phyloP scores from a whole-genome alignment of 2,113 vertebrate species.

The Carlito syrichta region DNA sequence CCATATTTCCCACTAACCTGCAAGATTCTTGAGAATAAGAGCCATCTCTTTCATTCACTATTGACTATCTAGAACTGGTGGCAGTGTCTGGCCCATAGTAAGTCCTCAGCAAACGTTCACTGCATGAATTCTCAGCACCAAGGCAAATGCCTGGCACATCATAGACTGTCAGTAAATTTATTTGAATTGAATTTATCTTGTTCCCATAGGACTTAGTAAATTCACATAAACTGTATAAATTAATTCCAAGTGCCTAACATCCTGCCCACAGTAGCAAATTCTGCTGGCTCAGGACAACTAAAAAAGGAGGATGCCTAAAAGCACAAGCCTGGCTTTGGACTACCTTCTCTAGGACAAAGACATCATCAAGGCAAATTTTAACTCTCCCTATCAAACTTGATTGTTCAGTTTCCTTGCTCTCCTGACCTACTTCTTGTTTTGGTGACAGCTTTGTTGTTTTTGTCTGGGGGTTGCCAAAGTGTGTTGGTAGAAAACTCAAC shows the following conservation, averaged over 20 bases:
- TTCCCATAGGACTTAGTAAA: background rate
- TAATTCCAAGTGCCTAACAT: background rate
- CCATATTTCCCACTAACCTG: background rate
- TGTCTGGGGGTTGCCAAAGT: background rate
- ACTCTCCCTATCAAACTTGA: background rate
- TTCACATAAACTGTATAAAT: background rate
- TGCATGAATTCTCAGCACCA: background rate
- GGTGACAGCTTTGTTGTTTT: background rate
- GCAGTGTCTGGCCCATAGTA: background rate
- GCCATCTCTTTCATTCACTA: background rate
- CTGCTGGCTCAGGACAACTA: background rate
- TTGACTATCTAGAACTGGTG: background rate
- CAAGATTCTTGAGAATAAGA: background rate
- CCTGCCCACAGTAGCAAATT: background rate
- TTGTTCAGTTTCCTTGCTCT: background rate
- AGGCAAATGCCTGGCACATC: background rate
- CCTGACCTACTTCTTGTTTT: background rate
- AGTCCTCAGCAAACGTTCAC: slow-evolving; percentile 1
- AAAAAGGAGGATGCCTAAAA: background rate
- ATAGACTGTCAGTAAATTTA: background rate
- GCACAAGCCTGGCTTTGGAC: background rate
- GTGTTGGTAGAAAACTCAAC: slow-evolving; percentile 22
- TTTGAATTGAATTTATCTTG: background rate
- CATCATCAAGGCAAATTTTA: background rate
- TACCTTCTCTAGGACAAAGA: background rate